phyloP scores from a whole-genome alignment of 37 sponge, comb jelly and placozoan genomes.

The Aplysina aerophoba region DNA sequence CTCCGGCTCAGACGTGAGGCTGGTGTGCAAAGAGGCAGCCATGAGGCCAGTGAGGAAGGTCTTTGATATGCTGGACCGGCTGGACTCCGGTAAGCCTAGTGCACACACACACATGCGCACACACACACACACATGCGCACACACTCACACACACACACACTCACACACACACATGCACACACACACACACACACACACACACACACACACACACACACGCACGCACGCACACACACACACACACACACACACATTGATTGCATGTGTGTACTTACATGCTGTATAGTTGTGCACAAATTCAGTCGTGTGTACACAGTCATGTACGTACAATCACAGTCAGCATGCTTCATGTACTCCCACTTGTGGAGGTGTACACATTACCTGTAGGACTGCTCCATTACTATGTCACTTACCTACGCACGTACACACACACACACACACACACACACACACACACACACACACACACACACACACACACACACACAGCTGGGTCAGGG shows the following conservation, averaged over 20 bases:
- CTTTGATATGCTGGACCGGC: constrained; percentile 65
- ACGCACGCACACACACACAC: not conserved
- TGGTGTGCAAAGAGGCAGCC: constrained; percentile 98
- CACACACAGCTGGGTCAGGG: constrained; percentile 16
- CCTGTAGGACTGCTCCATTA: no score
- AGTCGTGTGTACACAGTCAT: constrained; percentile 6
- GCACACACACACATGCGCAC: not conserved
- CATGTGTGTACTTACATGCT: no score
- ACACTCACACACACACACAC: constrained; percentile 33
- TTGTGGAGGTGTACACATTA: constrained; percentile 50
- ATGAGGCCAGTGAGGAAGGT: constrained; percentile 94
- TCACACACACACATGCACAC: constrained; percentile 11
- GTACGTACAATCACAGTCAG: constrained; percentile 9
- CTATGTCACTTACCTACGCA: not conserved
- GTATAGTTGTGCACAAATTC: no score
- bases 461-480: no score
- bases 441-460: constrained; percentile 12
- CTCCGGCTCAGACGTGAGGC: constrained; percentile 95
- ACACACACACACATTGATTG: constrained; percentile 38
- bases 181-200: not conserved
- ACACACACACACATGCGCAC: not conserved
- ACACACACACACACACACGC: constrained; percentile 23
- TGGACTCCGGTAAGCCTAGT: not conserved
- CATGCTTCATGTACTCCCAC: no score
- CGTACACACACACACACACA: not conserved